Percentiles rank a stretch among this genome's conserved stretches.
Conservation (phyloP, 2,113 vertebrate genomes). For the Sphyrna mokarran region DNA sequence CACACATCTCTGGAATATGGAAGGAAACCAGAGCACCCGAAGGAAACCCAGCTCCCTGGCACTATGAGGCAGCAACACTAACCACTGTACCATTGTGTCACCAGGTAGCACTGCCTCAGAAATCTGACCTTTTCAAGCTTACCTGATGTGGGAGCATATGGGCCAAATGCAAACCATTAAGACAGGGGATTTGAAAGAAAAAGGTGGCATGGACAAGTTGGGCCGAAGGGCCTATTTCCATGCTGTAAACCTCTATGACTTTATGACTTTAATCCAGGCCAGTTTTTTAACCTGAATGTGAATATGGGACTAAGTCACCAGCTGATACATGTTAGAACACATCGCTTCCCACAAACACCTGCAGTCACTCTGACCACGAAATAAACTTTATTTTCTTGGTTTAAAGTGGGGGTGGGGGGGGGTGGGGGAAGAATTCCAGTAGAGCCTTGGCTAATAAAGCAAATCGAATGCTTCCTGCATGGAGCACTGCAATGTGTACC, state of each 20-base stretch:
- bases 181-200: too few species aligned
- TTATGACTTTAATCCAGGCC: background rate
- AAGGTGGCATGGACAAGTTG: too few species aligned
- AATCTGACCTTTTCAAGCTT: background rate
- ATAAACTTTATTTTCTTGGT: background rate
- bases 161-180: too few species aligned
- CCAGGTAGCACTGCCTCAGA: background rate
- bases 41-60: too few species aligned
- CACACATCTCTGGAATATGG: too few species aligned
- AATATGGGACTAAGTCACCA: background rate
- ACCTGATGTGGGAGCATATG: too few species aligned
- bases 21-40: too few species aligned
- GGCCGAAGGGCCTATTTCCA: too few species aligned
- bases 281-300: background rate
- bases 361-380: background rate
- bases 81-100: too few species aligned
- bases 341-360: background rate
- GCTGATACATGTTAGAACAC: background rate
- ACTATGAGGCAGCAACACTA: too few species aligned
- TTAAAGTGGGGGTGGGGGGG: background rate
- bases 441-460: background rate
- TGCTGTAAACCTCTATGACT: too few species aligned
- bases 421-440: background rate
- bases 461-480: constrained; percentile 21
- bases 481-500: constrained; percentile 38